These are phyloP conservation scores for Willisornis vidua DNA, from an alignment of 2,113 vertebrate genomes.

Conservation along the genomic window DNA sequence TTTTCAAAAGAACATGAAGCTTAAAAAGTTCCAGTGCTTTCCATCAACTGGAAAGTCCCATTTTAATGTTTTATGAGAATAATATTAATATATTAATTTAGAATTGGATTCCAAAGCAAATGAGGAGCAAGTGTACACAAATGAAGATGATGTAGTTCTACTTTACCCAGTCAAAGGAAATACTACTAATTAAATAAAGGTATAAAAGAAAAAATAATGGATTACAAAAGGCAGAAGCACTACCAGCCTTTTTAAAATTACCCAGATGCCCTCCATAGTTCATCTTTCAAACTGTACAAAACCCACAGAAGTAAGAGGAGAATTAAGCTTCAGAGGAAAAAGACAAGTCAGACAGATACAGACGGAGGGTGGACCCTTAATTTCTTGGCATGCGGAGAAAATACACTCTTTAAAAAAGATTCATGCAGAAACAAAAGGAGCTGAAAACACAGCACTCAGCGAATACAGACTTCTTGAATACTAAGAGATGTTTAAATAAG, in stretches of 20 bases:
- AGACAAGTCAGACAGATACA: neutral
- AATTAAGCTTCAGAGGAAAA: neutral
- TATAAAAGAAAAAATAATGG: neutral
- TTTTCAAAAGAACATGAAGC: neutral
- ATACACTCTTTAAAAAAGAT: neutral
- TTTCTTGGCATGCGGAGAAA: neutral
- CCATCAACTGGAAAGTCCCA: neutral
- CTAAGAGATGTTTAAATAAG: neutral
- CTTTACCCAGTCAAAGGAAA: neutral
- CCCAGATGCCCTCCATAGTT: neutral
- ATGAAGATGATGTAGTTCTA: neutral
- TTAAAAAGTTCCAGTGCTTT: neutral
- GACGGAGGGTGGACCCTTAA: neutral
- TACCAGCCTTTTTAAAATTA: neutral
- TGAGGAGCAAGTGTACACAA: rapidly evolving
- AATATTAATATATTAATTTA: neutral
- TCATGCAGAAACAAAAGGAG: slow-evolving; percentile 11
- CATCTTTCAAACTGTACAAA: slow-evolving; percentile 11
- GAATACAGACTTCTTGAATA: neutral
- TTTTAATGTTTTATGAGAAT: neutral
- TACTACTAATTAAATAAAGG: neutral
- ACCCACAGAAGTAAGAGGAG: neutral
- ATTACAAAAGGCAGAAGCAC: neutral
- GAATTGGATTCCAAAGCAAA: slow-evolving; percentile 2
- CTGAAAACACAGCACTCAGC: neutral